phyloP scores from a whole-genome alignment of 2,797 vertebrate genomes.

The Sebastes flavidus region DNA sequence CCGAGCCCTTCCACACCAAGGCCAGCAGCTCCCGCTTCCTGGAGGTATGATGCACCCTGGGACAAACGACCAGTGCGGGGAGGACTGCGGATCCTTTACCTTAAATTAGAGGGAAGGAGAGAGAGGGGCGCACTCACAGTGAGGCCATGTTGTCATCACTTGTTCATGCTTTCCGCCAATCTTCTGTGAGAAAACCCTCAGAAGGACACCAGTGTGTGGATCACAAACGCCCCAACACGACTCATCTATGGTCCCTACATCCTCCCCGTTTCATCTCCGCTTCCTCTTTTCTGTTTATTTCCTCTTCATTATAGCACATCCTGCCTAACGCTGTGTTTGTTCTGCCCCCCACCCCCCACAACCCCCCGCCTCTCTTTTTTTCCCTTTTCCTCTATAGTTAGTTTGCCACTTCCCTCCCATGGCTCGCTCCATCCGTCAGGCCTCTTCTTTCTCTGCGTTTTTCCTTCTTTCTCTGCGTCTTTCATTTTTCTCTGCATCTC shows the following conservation, averaged over 20 bases:
- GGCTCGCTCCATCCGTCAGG: slow-evolving; percentile 17
- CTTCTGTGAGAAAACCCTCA: slow-evolving; percentile 65
- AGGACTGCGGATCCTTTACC: slow-evolving; percentile 73
- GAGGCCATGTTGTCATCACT: slow-evolving; percentile 79
- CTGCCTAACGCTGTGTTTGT: slow-evolving; percentile 53
- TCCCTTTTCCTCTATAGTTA: slow-evolving; percentile 13
- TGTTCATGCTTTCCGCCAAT: slow-evolving; percentile 75
- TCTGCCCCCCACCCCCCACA: background rate
- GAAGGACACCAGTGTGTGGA: slow-evolving; percentile 71
- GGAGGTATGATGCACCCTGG: slow-evolving; percentile 95
- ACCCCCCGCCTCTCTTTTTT: background rate
- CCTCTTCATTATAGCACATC: slow-evolving; percentile 64
- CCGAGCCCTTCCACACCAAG: slow-evolving; percentile 98
- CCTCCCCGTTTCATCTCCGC: slow-evolving; percentile 51
- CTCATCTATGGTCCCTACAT: slow-evolving; percentile 60
- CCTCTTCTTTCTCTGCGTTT: slow-evolving; percentile 36
- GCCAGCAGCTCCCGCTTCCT: slow-evolving; percentile 95
- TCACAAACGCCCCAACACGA: slow-evolving; percentile 75
- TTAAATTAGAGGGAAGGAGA: slow-evolving; percentile 58
- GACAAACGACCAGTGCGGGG: slow-evolving; percentile 62
- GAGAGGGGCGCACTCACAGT: slow-evolving; percentile 72
- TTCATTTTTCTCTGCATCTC: slow-evolving; percentile 35
- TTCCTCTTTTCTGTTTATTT: slow-evolving; percentile 62
- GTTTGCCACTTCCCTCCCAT: slow-evolving; percentile 23
- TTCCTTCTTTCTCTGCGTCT: slow-evolving; percentile 45